Base-by-base conservation (phyloP, 2,797 vertebrate species). In the Rhinatrema bivittatum region DNA sequence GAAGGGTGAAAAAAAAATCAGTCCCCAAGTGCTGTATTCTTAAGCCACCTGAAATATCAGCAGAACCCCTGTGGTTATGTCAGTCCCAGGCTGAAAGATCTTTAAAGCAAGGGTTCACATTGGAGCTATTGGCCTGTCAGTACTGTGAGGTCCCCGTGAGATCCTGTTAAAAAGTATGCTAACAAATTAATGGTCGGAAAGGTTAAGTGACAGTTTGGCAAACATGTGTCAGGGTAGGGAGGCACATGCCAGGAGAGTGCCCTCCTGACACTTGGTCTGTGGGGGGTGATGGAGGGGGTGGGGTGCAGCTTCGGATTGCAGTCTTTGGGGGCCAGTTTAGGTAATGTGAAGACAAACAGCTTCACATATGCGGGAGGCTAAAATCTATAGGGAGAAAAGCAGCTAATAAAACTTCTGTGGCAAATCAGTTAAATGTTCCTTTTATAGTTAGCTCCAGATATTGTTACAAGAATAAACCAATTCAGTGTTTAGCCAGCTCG, bases 121-220 rank as follows among this genome's bases (percentile, higher is more conserved):
- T 53, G 32, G 40, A 52, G 44, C 30, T 13, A 14, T 19, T 22
- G 29, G 26, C 11, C 29, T 47, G 23, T 42, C 45, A 46, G 31
- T 26, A 26, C 46, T 41, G 29, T 37, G 42, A 20, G 40, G 25
- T 19, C 43, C 48, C 42, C 39, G 25, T 39, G 53, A 44, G 41
- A 41, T 17, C n/a, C 41, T 58, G 48, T 32, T 52, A 42, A 56
- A 65, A 65, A 65, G n/a, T 62, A 43, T 58, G 48, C 53, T 61
- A 65, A 72, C 65, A 76, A 73, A 68, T 73, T 61, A 55, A 56
- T 37, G 39, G 53, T 50, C 41, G 41, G 29, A 56, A 50, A 65
- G 76, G 78, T 87, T 80, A 82, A 39, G 28, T 59, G 66, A 71
- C 50, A 56, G 51, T 57, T 60, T 48, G 60, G 60, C 32, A 65